Conservation (phyloP, 2,113 vertebrate genomes). For the Nibea albiflora region DNA sequence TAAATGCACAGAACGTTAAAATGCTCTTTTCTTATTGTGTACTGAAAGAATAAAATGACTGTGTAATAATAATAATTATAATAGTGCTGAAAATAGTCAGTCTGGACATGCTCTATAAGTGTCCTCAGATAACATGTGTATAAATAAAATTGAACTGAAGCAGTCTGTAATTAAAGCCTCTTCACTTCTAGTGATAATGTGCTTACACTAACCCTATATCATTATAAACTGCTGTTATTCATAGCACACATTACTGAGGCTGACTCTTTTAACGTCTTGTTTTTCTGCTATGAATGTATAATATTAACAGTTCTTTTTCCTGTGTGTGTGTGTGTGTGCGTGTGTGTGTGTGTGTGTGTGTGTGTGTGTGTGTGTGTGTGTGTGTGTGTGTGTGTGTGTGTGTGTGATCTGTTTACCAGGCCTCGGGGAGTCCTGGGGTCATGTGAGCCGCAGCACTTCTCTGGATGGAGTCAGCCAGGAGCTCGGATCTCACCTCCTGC, state of each 20-base stretch:
- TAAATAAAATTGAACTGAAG: too few relatives aligned
- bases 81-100: too few relatives aligned
- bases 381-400: slow-evolving; percentile 40
- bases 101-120: too few relatives aligned
- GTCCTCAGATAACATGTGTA: too few relatives aligned
- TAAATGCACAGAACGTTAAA: background rate
- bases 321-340: slow-evolving; percentile 26
- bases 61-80: too few relatives aligned
- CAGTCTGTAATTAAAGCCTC: background rate
- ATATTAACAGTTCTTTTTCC: background rate
- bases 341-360: slow-evolving; percentile 32
- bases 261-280: too few relatives aligned
- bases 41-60: background rate
- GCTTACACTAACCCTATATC: background rate
- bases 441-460: slow-evolving; percentile 89
- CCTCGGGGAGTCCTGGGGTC: slow-evolving; percentile 97
- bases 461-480: slow-evolving; percentile 94
- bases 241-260: background rate
- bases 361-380: slow-evolving; percentile 36
- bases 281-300: background rate
- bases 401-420: slow-evolving; percentile 82
- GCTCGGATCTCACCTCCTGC: slow-evolving; percentile 94
- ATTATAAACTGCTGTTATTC: background rate
- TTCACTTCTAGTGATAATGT: background rate
- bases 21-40: background rate